Conservation (phyloP, 2,797 vertebrate genomes). For the Sebastes oblongus region DNA sequence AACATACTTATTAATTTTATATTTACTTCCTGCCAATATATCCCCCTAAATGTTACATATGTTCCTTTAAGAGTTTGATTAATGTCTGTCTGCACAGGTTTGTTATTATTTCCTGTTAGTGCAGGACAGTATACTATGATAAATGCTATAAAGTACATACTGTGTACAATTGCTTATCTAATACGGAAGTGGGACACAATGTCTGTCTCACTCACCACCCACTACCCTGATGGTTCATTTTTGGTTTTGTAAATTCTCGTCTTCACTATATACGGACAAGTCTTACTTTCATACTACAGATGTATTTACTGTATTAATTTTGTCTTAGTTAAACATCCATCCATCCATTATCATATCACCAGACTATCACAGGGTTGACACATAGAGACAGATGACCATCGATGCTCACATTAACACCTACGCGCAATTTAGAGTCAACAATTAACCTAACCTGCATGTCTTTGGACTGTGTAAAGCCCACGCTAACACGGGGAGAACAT, state of each 20-base stretch:
- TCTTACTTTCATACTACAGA: not conserved
- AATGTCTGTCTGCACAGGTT: not conserved
- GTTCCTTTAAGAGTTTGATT: not conserved
- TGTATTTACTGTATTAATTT: not conserved
- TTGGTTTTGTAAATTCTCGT: not conserved
- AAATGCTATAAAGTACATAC: not conserved
- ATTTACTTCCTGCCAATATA: too few species aligned
- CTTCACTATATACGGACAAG: not conserved
- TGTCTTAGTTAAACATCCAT: not conserved
- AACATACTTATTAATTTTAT: too few species aligned
- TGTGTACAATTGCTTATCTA: not conserved
- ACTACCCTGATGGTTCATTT: not conserved
- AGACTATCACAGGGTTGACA: too few species aligned
- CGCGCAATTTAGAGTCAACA: too few species aligned
- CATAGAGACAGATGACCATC: too few species aligned
- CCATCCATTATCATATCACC: too few species aligned
- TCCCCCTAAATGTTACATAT: too few species aligned
- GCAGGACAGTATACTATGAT: not conserved
- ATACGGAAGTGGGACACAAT: not conserved
- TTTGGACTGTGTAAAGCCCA: too few species aligned
- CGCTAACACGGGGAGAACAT: too few species aligned
- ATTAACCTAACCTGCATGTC: too few species aligned
- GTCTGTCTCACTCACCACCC: not conserved
- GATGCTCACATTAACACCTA: accelerated
- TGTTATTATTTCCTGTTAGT: not conserved